Base-by-base conservation (phyloP, 2,797 vertebrate species). In the Diplodus puntazzo region DNA sequence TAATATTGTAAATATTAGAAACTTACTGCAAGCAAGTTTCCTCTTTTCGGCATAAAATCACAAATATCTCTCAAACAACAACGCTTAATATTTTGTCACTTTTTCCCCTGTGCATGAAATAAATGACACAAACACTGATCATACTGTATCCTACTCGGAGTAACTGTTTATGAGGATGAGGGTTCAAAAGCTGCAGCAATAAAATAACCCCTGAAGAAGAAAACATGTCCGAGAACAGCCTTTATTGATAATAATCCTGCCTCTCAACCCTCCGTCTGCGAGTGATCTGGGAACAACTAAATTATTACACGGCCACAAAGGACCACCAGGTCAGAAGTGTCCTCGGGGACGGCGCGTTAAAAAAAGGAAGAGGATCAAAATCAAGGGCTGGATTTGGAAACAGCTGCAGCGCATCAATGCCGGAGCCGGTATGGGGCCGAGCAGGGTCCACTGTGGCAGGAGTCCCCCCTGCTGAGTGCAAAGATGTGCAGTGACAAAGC, bases 371-470 rank as follows among this genome's bases (percentile, higher is more conserved):
- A 92, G 90, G 91, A 90, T 94, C 92, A 94, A 94, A 94, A 94
- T 93, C 91, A 92, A 93, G 92, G 93, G 77, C 81, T 86, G 92
- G 90, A 95, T 95, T 95, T 95, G 92, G 88, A 94, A 95, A 94
- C 95, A 95, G 94, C 95, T 95, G 95, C 95, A 87, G 69, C 0
- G 79, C 80, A 88, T 92, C 88, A 91, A 90, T 90, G 86, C 84
- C 75, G 77, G 63, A 73, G 79, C 75, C 71, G 43, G 87, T 77
- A 75, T 61, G 73, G 83, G 85, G 86, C 87, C 63, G 39, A 0
- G 45, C 81, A 88, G 84, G 85, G 84, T 71, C 84, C 81, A 81
- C 81, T 71, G 79, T 77, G 87, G 88, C 90, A 89, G 79, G 76
- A 85, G 86, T 65, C 83, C 79, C 90, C 89, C 94, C 93, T 69